Conservation (phyloP, 2,888 invertebrate genomes). For the Pristionchus fissidentatus region DNA sequence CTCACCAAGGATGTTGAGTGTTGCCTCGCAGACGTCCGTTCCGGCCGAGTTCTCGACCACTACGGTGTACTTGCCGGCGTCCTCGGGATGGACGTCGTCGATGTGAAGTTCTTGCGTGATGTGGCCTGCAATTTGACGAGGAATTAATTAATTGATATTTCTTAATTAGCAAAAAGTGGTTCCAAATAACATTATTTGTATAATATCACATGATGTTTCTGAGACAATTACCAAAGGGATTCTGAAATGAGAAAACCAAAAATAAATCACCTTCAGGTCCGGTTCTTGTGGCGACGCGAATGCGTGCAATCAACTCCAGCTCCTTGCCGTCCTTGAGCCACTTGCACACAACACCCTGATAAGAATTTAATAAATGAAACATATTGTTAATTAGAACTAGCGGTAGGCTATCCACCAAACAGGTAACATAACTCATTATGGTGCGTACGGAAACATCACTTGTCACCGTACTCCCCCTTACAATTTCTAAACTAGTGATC, state of each 20-base stretch:
- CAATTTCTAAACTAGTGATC: background rate
- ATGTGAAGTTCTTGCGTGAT: constrained; percentile 71
- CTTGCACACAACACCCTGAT: constrained; percentile 72
- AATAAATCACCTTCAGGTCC: constrained; percentile 60
- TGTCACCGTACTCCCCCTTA: background rate
- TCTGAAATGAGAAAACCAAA: background rate
- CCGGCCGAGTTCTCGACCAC: constrained; percentile 74
- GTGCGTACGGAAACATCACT: background rate
- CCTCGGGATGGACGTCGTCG: constrained; percentile 71
- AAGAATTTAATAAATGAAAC: background rate
- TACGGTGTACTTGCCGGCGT: constrained; percentile 73
- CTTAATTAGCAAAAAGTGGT: too few species aligned
- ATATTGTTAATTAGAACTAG: background rate
- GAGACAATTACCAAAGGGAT: background rate
- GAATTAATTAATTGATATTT: too few species aligned
- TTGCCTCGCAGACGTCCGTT: constrained; percentile 72
- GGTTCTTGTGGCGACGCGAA: constrained; percentile 69
- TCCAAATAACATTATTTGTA: too few species aligned
- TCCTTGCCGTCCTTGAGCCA: constrained; percentile 75
- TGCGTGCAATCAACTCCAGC: constrained; percentile 74
- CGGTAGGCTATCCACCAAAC: too few species aligned
- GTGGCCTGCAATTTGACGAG: constrained; percentile 59
- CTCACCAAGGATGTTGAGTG: constrained; percentile 64
- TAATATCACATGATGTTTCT: background rate
- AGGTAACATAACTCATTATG: too few species aligned